A percentile compares a stretch with the other conserved stretches of the same genome.
Conservation (phyloP, 2,797 vertebrate genomes). For the Sebastes vulpes region DNA sequence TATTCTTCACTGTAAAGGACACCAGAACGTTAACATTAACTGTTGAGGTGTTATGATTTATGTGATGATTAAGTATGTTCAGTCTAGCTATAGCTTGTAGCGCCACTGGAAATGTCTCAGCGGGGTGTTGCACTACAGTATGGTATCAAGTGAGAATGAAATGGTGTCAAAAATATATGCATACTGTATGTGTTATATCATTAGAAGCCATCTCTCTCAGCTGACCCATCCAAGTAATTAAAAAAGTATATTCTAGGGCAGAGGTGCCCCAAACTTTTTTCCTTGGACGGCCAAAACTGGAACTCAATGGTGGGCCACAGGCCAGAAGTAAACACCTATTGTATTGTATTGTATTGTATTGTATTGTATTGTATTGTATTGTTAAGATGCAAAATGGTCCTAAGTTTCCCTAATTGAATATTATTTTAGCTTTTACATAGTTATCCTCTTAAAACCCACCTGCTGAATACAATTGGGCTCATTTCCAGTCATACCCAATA, state of each 20-base stretch:
- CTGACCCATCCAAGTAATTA: neutral
- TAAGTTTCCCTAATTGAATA: neutral
- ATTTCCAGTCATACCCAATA: too few species aligned
- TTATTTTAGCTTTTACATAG: neutral
- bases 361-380: too few species aligned
- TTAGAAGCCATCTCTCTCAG: neutral
- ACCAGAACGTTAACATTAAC: neutral
- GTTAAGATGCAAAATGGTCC: neutral
- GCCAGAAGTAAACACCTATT: neutral
- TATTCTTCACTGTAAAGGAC: neutral
- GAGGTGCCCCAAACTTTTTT: too few species aligned
- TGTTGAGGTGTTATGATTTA: neutral
- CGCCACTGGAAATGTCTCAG: neutral
- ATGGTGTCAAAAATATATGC: neutral
- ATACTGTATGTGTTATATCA: neutral
- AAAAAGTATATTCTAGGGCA: neutral
- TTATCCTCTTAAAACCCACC: too few species aligned
- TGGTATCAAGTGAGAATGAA: neutral
- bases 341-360: too few species aligned
- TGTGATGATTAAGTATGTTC: neutral
- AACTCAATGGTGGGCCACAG: too few species aligned
- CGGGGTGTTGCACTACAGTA: neutral
- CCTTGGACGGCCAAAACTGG: too few species aligned
- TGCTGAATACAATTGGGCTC: too few species aligned
- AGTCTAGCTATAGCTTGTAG: neutral